A percentile compares a stretch with the other conserved stretches of the same genome.
Evolutionary conservation across 2,797 vertebrate genomes (phyloP).

Genomic region (Potorous gilbertii): DNA sequence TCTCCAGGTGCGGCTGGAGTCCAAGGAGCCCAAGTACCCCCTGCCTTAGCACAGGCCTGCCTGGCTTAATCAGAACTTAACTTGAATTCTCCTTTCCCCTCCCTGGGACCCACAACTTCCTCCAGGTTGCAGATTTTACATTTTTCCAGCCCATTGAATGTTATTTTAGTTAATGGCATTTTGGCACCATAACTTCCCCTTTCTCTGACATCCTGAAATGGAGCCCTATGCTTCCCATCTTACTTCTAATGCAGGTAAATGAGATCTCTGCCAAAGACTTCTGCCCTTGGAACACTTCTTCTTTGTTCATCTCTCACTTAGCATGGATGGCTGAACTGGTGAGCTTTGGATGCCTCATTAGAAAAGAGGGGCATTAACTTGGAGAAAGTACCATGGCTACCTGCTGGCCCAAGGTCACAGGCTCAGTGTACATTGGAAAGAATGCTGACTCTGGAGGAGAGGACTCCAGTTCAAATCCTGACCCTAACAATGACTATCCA

Average conservation of each 20-base stretch:
- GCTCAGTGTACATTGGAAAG: not conserved
- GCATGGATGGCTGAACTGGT: not conserved
- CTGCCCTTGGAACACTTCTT: not conserved
- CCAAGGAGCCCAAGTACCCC: not conserved
- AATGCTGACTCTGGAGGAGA: not conserved
- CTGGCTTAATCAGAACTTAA: not conserved
- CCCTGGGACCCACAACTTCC: not conserved
- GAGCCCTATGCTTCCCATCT: not conserved
- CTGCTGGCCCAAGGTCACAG: not conserved
- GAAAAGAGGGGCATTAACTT: not conserved
- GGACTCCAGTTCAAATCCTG: not conserved
- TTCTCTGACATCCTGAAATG: conserved; percentile 37
- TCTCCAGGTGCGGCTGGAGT: not conserved
- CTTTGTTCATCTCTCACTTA: conserved; percentile 13
- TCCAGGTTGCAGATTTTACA: not conserved
- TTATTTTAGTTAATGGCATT: conserved; percentile 15
- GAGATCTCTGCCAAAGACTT: conserved; percentile 2
- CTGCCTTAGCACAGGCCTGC: not conserved
- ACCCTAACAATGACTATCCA: not conserved
- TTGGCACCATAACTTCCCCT: conserved; percentile 8
- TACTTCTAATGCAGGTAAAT: conserved; percentile 7
- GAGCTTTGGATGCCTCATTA: not conserved
- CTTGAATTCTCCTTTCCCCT: not conserved
- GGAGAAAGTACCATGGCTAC: not conserved
- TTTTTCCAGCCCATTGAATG: conserved; percentile 25